These are phyloP conservation scores for Lochmaea crataegi DNA, from an alignment of 2,888 invertebrate genomes.

Conservation along the genomic window DNA sequence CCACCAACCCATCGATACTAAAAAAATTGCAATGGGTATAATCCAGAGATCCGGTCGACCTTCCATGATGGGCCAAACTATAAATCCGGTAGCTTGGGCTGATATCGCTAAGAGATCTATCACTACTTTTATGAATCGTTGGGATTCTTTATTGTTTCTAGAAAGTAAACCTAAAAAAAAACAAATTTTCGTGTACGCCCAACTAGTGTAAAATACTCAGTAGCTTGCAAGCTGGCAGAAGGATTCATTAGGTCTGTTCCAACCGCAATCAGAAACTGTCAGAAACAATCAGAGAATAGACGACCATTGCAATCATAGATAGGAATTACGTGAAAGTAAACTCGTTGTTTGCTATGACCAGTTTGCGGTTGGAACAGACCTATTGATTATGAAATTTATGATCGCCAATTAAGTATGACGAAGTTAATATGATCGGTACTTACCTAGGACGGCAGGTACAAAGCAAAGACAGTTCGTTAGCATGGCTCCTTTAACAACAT, in stretches of 20 bases:
- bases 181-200: not conserved
- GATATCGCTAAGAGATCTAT: slow-evolving; percentile 88
- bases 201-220: no score
- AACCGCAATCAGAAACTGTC: no score
- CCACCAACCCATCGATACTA: slow-evolving; percentile 95
- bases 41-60: slow-evolving; percentile 83
- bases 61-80: slow-evolving; percentile 90
- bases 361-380: no score
- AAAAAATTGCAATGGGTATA: slow-evolving; percentile 85
- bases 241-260: no score
- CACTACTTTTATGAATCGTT: slow-evolving; percentile 80
- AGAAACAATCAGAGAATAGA: no score
- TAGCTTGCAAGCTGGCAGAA: no score
- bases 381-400: no score
- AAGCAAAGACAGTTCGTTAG: slow-evolving; percentile 95
- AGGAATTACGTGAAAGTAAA: no score
- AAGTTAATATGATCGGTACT: slow-evolving; percentile 44
- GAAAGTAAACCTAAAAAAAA: slow-evolving; percentile 76
- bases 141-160: slow-evolving; percentile 83
- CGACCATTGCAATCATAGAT: no score
- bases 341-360: no score
- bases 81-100: slow-evolving; percentile 90
- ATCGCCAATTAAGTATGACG: no score
- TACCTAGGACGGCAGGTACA: slow-evolving; percentile 81
- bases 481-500: slow-evolving; percentile 96